Evolutionary conservation across 2,113 vertebrate genomes (phyloP).

Genomic region (Corvus hawaiiensis): DNA sequence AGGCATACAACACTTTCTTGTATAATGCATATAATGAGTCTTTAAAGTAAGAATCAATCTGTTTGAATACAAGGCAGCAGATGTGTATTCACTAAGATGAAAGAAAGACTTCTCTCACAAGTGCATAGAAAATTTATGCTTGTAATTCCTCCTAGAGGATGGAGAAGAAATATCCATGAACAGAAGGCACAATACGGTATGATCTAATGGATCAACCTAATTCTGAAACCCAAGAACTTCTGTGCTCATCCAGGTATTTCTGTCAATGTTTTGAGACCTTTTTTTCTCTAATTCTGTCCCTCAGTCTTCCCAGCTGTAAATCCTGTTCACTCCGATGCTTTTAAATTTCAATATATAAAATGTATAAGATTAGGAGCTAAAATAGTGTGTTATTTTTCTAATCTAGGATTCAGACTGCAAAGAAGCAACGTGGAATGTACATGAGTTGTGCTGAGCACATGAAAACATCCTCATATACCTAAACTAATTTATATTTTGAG

Average conservation of each 20-base stretch:
- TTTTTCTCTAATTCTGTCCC: neutral
- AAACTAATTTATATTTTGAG: neutral
- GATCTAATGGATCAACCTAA: neutral
- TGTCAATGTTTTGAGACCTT: neutral
- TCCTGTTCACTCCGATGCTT: neutral
- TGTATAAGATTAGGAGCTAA: neutral
- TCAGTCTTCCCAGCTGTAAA: neutral
- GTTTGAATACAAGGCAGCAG: slow-evolving; percentile 7
- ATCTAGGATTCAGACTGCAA: neutral
- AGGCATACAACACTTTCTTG: neutral
- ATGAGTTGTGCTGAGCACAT: neutral
- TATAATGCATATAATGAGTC: neutral
- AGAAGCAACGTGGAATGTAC: neutral
- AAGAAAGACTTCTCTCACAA: slow-evolving; percentile 3
- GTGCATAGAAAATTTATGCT: slow-evolving; percentile 17
- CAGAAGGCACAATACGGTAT: neutral
- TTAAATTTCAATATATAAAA: neutral
- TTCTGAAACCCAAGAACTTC: neutral
- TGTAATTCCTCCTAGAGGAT: neutral
- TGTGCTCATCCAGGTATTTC: neutral
- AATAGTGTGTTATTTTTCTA: neutral
- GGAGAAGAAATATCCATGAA: slow-evolving; percentile 28
- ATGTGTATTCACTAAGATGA: slow-evolving; percentile 21
- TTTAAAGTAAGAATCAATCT: slow-evolving; percentile 33
- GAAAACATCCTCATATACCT: neutral